Percentiles rank a stretch among this genome's conserved stretches.
Evolutionary conservation across 2,113 vertebrate species (phyloP).

Genomic region (Cepphus grylle): DNA sequence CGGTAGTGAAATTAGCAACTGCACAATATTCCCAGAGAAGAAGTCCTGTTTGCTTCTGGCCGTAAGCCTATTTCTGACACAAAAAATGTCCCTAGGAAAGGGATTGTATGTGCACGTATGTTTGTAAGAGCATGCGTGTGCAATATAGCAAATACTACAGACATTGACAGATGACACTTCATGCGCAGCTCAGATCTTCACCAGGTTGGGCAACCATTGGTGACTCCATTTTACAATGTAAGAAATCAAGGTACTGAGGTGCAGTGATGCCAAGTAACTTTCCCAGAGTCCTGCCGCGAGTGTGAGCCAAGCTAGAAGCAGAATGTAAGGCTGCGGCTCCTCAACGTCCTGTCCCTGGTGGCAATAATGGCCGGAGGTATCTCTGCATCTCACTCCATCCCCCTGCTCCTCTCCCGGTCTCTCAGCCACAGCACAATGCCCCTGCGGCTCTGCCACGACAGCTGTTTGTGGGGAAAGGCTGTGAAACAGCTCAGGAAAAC

Average conservation of each 20-base stretch:
- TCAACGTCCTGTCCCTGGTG: not conserved
- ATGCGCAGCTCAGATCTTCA: not conserved
- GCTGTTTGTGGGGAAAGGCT: not conserved
- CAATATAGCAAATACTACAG: too few relatives aligned
- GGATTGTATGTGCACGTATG: not conserved
- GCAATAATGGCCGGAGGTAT: not conserved
- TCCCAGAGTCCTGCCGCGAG: not conserved
- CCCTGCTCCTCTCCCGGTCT: not conserved
- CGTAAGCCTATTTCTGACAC: constrained; percentile 52
- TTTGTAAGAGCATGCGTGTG: not conserved
- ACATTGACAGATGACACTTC: not conserved
- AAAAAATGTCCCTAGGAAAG: not conserved
- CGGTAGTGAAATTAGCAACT: constrained; percentile 81
- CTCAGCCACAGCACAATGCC: not conserved
- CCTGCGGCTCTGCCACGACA: not conserved
- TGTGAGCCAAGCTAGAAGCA: not conserved
- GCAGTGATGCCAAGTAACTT: not conserved
- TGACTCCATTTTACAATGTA: not conserved
- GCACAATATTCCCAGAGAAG: constrained; percentile 76
- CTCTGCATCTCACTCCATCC: not conserved
- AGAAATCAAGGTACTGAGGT: not conserved
- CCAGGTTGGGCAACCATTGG: not conserved
- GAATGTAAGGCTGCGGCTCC: not conserved
- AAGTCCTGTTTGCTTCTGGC: constrained; percentile 65
- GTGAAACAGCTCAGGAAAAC: not conserved